Conservation (phyloP, 2,888 invertebrate genomes). For the Hydroisotoma schaefferi region DNA sequence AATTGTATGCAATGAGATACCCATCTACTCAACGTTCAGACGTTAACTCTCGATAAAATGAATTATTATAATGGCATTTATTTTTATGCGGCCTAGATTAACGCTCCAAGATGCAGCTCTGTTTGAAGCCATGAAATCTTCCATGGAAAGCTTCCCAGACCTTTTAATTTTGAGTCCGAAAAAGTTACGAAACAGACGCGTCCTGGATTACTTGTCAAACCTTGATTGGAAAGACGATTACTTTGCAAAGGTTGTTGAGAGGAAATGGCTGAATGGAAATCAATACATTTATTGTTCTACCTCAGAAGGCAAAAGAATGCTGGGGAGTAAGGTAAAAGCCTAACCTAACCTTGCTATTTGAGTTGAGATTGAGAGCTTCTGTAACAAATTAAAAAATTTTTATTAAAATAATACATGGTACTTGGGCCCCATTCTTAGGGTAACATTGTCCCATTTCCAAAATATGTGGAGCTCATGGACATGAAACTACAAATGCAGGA, state of each 20-base stretch:
- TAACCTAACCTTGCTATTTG: no score
- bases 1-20: no score
- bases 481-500: background rate
- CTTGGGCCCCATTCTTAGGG: conserved; percentile 12
- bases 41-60: no score
- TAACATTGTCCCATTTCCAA: conserved; percentile 22
- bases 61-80: no score
- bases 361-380: no score
- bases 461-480: conserved; percentile 15
- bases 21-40: no score
- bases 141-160: conserved; percentile 4
- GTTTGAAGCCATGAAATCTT: no score
- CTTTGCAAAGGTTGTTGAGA: conserved; percentile 18
- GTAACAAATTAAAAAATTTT: background rate
- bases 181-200: conserved; percentile 7
- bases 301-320: conserved; percentile 4
- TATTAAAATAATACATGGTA: background rate
- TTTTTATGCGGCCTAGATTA: no score
- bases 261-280: conserved; percentile 17
- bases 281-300: conserved; percentile 18
- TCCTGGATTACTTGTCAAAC: conserved; percentile 16
- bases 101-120: no score
- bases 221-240: conserved; percentile 19
- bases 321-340: background rate
- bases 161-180: conserved; percentile 17